Percentiles rank a stretch among this genome's conserved stretches.
Evolutionary conservation across 1,140 invertebrate genomes (phyloP).

Genomic region (Leptopilina clavipes): DNA sequence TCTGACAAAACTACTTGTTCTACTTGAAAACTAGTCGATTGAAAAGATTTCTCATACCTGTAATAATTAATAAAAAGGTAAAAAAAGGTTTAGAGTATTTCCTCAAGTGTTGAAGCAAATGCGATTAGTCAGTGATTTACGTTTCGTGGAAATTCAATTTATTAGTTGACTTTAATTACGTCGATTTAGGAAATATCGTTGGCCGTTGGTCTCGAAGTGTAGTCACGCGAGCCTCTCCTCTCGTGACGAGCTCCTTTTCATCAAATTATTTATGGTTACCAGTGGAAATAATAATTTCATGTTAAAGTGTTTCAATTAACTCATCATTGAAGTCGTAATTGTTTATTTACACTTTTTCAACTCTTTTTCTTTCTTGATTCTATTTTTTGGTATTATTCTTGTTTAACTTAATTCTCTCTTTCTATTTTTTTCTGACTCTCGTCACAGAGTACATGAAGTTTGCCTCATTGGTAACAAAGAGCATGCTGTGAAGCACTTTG

Average conservation of each 20-base stretch:
- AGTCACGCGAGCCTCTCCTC: slow-evolving; percentile 4
- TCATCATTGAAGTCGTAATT: background rate
- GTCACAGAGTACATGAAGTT: background rate
- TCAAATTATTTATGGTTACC: background rate
- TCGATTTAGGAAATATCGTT: slow-evolving; percentile 12
- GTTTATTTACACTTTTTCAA: background rate
- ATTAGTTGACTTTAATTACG: slow-evolving; percentile 1
- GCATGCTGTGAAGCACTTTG: slow-evolving; percentile 39
- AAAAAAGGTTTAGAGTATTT: too few relatives aligned
- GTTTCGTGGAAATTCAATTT: background rate
- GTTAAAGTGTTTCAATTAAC: slow-evolving; percentile 13
- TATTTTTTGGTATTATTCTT: background rate
- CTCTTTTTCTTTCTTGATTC: background rate
- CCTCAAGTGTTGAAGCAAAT: too few relatives aligned
- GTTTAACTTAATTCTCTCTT: background rate
- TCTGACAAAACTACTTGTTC: too few relatives aligned
- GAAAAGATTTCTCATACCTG: too few relatives aligned
- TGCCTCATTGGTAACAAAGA: slow-evolving; percentile 16
- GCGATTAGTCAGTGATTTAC: background rate
- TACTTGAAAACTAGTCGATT: too few relatives aligned
- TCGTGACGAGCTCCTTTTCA: slow-evolving; percentile 2
- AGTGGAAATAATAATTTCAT: background rate
- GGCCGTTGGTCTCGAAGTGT: background rate
- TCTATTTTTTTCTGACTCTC: background rate
- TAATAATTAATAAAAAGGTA: too few relatives aligned